Evolutionary conservation across 30 jellyfish, hydroid and myxozoan species (phyloP).

Genomic region (Catostylus mosaicus): DNA sequence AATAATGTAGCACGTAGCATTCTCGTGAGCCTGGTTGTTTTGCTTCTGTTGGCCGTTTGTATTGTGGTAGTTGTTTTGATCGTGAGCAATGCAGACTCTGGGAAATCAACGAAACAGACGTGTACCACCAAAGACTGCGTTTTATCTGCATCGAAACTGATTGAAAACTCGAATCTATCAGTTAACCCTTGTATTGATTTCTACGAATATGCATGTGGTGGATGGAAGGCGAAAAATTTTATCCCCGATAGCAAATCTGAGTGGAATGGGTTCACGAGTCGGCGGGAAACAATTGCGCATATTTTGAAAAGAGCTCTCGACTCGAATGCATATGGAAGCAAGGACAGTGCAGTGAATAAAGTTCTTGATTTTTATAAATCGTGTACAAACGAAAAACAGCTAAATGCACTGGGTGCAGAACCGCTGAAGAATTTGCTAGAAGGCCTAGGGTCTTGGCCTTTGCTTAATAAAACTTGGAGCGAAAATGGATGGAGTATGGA

Average conservation of each 20-base stretch:
- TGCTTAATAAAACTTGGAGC: constrained; percentile 54
- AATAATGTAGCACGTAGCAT: not conserved
- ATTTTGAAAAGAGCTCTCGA: constrained; percentile 45
- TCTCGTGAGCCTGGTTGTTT: not conserved
- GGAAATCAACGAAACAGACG: not conserved
- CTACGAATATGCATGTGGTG: constrained; percentile 73
- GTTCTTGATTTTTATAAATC: constrained; percentile 28
- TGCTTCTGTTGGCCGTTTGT: constrained; percentile 22
- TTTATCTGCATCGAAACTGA: constrained; percentile 44
- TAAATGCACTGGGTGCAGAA: constrained; percentile 21
- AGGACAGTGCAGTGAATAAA: constrained; percentile 25
- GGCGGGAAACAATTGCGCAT: constrained; percentile 32
- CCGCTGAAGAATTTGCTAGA: constrained; percentile 33
- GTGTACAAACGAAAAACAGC: constrained; percentile 28
- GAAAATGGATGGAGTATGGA: constrained; percentile 45
- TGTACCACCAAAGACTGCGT: constrained; percentile 48
- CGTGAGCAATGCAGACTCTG: constrained; percentile 11
- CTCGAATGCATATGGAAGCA: not conserved
- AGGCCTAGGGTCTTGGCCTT: constrained; percentile 66
- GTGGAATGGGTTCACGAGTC: constrained; percentile 37
- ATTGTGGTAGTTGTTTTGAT: constrained; percentile 18
- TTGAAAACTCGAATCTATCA: constrained; percentile 42
- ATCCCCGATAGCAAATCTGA: constrained; percentile 61
- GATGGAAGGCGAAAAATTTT: constrained; percentile 46
- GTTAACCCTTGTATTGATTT: constrained; percentile 64